Evolutionary conservation across 2,113 vertebrate species (phyloP).

Genomic region (Dolichotis patagonum): DNA sequence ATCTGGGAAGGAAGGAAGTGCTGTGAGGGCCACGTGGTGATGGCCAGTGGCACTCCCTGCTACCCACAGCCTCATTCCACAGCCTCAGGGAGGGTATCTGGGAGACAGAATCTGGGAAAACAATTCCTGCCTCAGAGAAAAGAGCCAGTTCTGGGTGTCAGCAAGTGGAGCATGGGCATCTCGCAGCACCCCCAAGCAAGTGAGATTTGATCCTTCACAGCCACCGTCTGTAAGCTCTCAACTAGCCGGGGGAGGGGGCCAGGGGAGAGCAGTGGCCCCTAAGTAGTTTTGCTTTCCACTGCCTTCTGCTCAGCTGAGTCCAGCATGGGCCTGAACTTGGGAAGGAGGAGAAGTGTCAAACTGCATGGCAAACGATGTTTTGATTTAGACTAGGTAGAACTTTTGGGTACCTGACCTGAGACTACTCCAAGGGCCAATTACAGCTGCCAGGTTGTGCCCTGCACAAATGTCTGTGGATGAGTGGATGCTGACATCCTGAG

Average conservation of each 20-base stretch:
- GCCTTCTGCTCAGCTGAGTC: neutral
- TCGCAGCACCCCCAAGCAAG: neutral
- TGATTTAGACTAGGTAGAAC: neutral
- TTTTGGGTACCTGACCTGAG: neutral
- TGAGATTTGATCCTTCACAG: neutral
- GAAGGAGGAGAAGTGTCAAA: neutral
- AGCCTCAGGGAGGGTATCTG: neutral
- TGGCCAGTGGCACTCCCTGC: neutral
- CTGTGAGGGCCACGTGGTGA: too few species aligned
- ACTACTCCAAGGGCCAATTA: neutral
- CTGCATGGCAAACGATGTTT: neutral
- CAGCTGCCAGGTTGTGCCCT: neutral
- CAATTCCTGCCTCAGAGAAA: neutral
- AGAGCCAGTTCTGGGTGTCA: neutral
- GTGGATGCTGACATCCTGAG: neutral
- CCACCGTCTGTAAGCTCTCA: neutral
- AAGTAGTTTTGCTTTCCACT: neutral
- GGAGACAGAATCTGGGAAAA: too few species aligned
- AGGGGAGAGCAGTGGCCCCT: neutral
- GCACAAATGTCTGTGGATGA: neutral
- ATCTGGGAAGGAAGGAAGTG: neutral
- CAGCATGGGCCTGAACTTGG: neutral
- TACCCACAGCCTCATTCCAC: neutral
- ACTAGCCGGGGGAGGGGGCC: too few species aligned
- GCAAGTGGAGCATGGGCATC: neutral